phyloP scores from a whole-genome alignment of 2,797 vertebrate species.

The Macroramphosus scolopax region DNA sequence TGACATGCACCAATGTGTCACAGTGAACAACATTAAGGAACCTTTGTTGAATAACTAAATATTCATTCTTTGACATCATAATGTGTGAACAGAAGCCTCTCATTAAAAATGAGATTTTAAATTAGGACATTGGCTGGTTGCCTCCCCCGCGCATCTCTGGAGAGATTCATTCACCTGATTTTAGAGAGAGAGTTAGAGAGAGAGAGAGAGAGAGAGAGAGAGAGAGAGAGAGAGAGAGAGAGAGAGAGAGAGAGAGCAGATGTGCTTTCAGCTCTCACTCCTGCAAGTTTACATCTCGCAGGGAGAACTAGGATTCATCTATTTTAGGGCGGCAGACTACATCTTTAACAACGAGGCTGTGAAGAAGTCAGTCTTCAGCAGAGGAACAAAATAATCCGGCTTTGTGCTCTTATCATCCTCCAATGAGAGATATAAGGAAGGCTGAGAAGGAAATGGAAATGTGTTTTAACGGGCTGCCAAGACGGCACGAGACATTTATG shows the following conservation, averaged over 20 bases:
- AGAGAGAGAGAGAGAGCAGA: slow-evolving; percentile 16
- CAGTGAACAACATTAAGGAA: too few relatives aligned
- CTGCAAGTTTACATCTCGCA: slow-evolving; percentile 56
- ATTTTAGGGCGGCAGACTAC: slow-evolving; percentile 36
- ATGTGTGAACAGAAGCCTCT: too few relatives aligned
- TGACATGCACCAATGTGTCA: too few relatives aligned
- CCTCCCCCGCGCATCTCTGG: slow-evolving; percentile 5
- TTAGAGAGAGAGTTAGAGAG: slow-evolving; percentile 17
- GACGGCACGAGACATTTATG: slow-evolving; percentile 29
- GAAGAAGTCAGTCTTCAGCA: slow-evolving; percentile 6
- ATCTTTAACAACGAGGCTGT: slow-evolving; percentile 11
- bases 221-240: slow-evolving; percentile 13
- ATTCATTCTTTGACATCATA: too few relatives aligned
- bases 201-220: slow-evolving; percentile 13
- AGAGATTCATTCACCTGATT: slow-evolving; percentile 35
- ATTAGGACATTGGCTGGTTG: slow-evolving; percentile 21
- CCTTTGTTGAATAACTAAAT: too few relatives aligned
- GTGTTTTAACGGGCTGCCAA: slow-evolving; percentile 10
- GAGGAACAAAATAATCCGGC: slow-evolving; percentile 22
- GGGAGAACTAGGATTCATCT: slow-evolving; percentile 35
- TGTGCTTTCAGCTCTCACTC: slow-evolving; percentile 26
- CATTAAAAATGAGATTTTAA: too few relatives aligned
- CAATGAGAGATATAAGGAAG: slow-evolving; percentile 15
- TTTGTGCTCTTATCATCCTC: too few relatives aligned
- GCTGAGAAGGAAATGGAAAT: slow-evolving; percentile 25